These are phyloP conservation scores for Acanthosepion pharaonis DNA, from an alignment of 2,888 invertebrate species.

Conservation along the genomic window DNA sequence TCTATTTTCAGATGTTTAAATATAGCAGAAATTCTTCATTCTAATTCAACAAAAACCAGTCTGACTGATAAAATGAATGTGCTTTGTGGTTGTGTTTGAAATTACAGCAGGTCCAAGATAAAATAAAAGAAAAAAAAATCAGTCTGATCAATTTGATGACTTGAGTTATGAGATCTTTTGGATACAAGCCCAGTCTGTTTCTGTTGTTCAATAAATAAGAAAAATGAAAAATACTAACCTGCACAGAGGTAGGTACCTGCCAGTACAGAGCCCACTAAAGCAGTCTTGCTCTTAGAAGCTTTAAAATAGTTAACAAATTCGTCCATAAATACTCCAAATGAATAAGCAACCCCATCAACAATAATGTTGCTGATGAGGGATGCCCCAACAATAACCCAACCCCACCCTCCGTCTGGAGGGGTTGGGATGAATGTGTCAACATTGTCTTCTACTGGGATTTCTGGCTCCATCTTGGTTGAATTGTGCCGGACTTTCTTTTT, in stretches of 20 bases:
- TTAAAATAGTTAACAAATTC: slow-evolving; percentile 82
- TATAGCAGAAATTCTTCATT: no score
- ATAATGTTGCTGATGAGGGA: slow-evolving; percentile 94
- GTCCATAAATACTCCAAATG: slow-evolving; percentile 84
- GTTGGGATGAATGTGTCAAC: slow-evolving; percentile 66
- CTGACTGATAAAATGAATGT: no score
- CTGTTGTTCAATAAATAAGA: neutral
- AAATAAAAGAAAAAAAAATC: no score
- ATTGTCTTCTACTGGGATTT: neutral
- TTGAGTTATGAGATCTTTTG: no score
- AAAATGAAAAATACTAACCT: slow-evolving; percentile 77
- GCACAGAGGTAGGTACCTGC: slow-evolving; percentile 93
- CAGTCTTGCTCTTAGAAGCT: slow-evolving; percentile 85
- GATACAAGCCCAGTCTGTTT: no score
- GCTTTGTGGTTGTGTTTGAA: no score
- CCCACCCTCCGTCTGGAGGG: slow-evolving; percentile 85
- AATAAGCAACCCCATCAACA: slow-evolving; percentile 95
- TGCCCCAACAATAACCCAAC: slow-evolving; percentile 91
- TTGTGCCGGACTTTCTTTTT: neutral
- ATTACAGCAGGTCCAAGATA: no score
- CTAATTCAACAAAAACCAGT: no score
- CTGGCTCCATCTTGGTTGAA: neutral
- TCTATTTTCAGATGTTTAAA: no score
- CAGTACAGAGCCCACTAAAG: slow-evolving; percentile 89
- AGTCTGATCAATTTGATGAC: no score